Evolutionary conservation across 1,140 invertebrate genomes (phyloP), one percentile per base, ranked within the genome.

Genomic region (Platorchestia sp.): DNA sequence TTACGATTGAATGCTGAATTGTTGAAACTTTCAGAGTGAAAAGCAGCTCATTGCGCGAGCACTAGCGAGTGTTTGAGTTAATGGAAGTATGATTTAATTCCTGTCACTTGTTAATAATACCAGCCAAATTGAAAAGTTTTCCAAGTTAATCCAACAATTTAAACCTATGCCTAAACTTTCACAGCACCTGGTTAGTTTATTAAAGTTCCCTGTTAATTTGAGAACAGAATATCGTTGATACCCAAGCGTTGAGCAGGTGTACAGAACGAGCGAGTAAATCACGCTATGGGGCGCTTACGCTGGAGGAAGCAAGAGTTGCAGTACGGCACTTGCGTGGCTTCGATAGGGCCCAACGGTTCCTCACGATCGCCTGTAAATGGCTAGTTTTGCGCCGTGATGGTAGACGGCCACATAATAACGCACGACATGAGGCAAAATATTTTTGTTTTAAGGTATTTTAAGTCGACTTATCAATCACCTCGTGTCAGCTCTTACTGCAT

Each of bases 401-500:
- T 93, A 22, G 91, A 93, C 91, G 44, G 45, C 91, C 41, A 93
- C 91, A 47, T 93, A 45, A 93, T 93, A 93, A 45, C 6, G 91
- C 91, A 93, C 45, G 91, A 93, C 91, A 44, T 47, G 45, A 47
- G 45, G 43, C 36, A 93, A 47, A 93, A 93, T 93, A 93, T 93
- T 93, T 93, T 89, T 44, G 43, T 93, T 93, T 45, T 93, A 47
- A 93, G 45, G 44, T 44, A 93, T 93, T 93, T 93, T 93, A 93
- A 93, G 91, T 93, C 44, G 91, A n/a, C 91, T 47, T 93, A 45
- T 93, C 91, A 93, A 93, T 93, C 91, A 93, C 45, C 5, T 45
- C 43, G 45, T 93, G 91, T 93, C 91, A 93, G 91, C 91, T 93
- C 91, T 93, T 93, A 93, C 91, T 45, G 91, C 43, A 93, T 45